Evolutionary conservation across 2,888 invertebrate genomes (phyloP).

Genomic region (Microchrysa polita): DNA sequence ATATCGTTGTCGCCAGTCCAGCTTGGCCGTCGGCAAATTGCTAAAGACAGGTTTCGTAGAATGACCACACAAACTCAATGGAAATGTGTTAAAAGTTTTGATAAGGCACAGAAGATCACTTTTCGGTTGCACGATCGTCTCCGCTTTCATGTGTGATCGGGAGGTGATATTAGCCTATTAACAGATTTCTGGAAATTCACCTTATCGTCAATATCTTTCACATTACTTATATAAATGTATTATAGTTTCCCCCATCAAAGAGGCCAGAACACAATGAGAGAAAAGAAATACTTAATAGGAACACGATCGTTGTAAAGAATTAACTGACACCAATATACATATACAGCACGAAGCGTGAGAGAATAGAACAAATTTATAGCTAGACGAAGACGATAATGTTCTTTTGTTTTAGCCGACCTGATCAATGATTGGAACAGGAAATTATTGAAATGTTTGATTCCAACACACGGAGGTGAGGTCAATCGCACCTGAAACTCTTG

Average conservation of each 20-base stretch:
- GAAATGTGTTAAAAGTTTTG: conserved; percentile 45
- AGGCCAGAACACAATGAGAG: background rate
- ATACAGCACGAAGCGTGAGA: conserved; percentile 43
- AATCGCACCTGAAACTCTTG: conserved; percentile 25
- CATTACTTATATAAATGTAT: conserved; percentile 28
- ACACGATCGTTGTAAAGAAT: background rate
- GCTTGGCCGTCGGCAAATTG: conserved; percentile 25
- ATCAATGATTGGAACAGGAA: conserved; percentile 34
- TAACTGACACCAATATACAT: conserved; percentile 6
- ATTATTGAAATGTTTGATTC: conserved; percentile 27
- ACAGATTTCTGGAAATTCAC: conserved; percentile 40
- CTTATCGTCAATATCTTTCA: conserved; percentile 31
- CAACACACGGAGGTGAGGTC: conserved; percentile 14
- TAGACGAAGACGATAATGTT: conserved; percentile 19
- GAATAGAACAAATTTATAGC: conserved; percentile 26
- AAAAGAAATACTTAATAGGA: too few relatives aligned
- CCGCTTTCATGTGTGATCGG: conserved; percentile 33
- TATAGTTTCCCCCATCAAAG: conserved; percentile 10
- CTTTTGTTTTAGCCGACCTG: conserved; percentile 28
- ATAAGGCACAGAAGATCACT: conserved; percentile 42
- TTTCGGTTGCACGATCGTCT: conserved; percentile 39
- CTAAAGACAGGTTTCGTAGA: conserved; percentile 43
- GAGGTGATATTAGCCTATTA: conserved; percentile 44
- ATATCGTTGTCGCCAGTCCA: background rate
- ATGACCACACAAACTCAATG: conserved; percentile 45